Percentiles rank a stretch among this genome's conserved stretches.
phyloP scores from a whole-genome alignment of 2,797 vertebrate species.

The Catamblyrhynchus diadema region DNA sequence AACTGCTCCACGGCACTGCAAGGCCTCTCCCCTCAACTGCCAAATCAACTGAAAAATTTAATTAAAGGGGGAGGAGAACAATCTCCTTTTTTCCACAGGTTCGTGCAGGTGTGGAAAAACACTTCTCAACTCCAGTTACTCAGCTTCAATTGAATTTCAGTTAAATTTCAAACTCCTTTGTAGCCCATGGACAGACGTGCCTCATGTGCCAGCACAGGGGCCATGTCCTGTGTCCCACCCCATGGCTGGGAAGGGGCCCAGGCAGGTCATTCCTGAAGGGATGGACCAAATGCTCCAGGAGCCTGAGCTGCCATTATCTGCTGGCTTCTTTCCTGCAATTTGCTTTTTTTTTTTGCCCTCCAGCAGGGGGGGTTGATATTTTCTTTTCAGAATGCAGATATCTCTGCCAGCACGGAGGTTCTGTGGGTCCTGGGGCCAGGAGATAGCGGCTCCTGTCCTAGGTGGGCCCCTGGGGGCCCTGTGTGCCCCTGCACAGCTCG shows the following conservation, averaged over 20 bases:
- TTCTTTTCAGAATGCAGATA: neutral
- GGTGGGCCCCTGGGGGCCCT: neutral
- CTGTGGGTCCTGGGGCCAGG: accelerated
- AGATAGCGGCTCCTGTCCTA: neutral
- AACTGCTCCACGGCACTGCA: neutral
- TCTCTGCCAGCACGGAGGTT: neutral
- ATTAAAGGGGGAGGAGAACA: neutral
- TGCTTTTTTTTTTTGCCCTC: neutral
- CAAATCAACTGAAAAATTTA: neutral
- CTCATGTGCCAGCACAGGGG: neutral
- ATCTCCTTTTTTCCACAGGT: too few species aligned
- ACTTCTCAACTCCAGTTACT: neutral
- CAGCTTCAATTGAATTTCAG: neutral
- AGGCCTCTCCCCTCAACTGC: neutral
- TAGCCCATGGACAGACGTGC: accelerated
- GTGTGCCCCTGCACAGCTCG: neutral
- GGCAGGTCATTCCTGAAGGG: neutral
- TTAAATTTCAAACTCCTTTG: neutral
- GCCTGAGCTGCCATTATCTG: accelerated
- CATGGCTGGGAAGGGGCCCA: neutral
- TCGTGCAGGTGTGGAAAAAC: neutral
- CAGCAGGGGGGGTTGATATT: neutral
- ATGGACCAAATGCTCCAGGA: accelerated
- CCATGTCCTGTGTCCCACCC: accelerated
- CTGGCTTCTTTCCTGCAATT: neutral